These are phyloP conservation scores for Luidia sarsii DNA, from an alignment of 53 echinoderm and acorn worm genomes.

Conservation along the genomic window DNA sequence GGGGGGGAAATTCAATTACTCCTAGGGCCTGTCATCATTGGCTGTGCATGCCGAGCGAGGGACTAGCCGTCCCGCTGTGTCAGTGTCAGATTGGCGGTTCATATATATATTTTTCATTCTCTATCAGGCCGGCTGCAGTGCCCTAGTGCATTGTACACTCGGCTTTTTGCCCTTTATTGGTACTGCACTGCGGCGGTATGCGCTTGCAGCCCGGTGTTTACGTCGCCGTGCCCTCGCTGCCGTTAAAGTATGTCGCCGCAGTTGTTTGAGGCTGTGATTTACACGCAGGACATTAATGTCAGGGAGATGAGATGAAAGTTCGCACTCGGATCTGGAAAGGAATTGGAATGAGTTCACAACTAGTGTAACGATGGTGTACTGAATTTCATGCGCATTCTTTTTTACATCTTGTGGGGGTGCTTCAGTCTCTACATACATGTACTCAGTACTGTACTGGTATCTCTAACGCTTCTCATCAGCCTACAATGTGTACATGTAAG, in stretches of 20 bases:
- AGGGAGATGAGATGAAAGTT: background rate
- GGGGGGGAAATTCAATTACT: conserved; percentile 46
- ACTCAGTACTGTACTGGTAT: too few species aligned
- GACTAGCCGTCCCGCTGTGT: conserved; percentile 15
- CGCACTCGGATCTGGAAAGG: background rate
- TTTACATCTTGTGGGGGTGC: too few species aligned
- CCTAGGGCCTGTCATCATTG: background rate
- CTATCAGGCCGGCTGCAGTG: background rate
- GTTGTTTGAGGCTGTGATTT: conserved; percentile 43
- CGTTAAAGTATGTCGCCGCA: conserved; percentile 17
- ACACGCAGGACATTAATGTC: conserved; percentile 10
- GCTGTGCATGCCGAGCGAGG: background rate
- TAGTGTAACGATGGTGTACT: too few species aligned
- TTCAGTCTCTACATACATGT: too few species aligned
- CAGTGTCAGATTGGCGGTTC: background rate
- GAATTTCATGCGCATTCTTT: too few species aligned
- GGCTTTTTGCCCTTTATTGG: conserved; percentile 49
- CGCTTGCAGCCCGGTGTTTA: conserved; percentile 26
- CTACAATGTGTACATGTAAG: too few species aligned
- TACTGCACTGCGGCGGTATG: conserved; percentile 4
- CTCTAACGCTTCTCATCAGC: too few species aligned
- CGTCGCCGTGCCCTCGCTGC: background rate
- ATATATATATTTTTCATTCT: background rate
- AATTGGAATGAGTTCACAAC: too few species aligned
- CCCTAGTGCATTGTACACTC: background rate